These are phyloP conservation scores for Ciconia boyciana DNA, from an alignment of 2,113 vertebrate genomes.

Conservation along the genomic window DNA sequence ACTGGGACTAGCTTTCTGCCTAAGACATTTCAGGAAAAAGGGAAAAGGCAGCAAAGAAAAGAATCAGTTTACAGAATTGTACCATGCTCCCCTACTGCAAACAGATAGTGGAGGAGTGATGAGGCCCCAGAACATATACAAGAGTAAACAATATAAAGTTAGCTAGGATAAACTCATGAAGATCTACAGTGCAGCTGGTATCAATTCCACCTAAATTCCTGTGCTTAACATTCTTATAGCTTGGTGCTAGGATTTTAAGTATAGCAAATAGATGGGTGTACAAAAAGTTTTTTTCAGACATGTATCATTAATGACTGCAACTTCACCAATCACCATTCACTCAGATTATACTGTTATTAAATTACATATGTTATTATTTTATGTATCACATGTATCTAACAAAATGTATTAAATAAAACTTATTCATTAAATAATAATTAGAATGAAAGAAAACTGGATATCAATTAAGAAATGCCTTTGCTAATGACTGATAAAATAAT, in stretches of 20 bases:
- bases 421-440: not conserved
- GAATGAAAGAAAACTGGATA: not conserved
- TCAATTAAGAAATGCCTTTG: not conserved
- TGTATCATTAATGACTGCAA: not conserved
- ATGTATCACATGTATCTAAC: not conserved
- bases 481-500: not conserved
- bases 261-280: not conserved
- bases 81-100: not conserved
- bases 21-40: not conserved
- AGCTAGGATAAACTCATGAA: not conserved
- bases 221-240: not conserved
- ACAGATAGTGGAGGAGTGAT: fast-evolving
- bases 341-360: not conserved
- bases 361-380: not conserved
- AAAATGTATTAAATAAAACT: not conserved
- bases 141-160: not conserved
- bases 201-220: not conserved
- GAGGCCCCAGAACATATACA: not conserved
- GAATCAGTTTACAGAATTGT: not conserved
- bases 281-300: not conserved
- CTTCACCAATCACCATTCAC: not conserved
- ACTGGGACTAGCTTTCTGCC: not conserved
- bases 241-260: not conserved
- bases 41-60: not conserved
- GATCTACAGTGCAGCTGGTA: not conserved